Evolutionary conservation across 2,797 vertebrate species (phyloP).

Genomic region (Synaphobranchus kaupii): DNA sequence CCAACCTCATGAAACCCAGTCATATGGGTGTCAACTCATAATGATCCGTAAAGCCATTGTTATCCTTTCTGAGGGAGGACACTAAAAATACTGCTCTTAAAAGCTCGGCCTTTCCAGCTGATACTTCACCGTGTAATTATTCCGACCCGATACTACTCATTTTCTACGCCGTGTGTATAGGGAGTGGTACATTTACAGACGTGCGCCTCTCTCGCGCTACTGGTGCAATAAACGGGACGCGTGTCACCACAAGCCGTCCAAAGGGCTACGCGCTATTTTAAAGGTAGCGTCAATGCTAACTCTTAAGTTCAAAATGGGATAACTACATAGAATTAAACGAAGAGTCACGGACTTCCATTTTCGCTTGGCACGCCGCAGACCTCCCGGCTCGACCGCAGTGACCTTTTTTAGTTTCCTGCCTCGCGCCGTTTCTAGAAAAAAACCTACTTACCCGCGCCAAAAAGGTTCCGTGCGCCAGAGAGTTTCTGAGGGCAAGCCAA

Average conservation of each 20-base stretch:
- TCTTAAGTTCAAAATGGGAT: constrained; percentile 53
- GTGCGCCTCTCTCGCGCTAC: constrained; percentile 42
- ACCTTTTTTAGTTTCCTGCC: neutral
- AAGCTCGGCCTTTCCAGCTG: constrained; percentile 30
- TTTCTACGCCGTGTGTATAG: constrained; percentile 33
- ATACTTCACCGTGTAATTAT: constrained; percentile 28
- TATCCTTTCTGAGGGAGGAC: constrained; percentile 31
- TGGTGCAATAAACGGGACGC: constrained; percentile 45
- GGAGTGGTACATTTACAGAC: constrained; percentile 30
- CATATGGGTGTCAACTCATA: constrained; percentile 21
- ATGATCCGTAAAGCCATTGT: constrained; percentile 11
- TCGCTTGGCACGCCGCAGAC: neutral
- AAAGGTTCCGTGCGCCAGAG: neutral
- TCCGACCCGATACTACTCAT: constrained; percentile 32
- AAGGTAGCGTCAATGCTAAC: neutral
- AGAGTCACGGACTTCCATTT: neutral
- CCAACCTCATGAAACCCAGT: constrained; percentile 3
- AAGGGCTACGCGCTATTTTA: constrained; percentile 31
- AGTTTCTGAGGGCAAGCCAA: neutral
- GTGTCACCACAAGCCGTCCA: constrained; percentile 55
- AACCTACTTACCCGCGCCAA: neutral
- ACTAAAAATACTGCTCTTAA: constrained; percentile 29
- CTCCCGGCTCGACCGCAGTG: neutral
- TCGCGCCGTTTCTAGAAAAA: neutral
- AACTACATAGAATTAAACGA: constrained; percentile 60